phyloP scores from a whole-genome alignment of 2,888 invertebrate species.

The Prostheceraeus crozeri region DNA sequence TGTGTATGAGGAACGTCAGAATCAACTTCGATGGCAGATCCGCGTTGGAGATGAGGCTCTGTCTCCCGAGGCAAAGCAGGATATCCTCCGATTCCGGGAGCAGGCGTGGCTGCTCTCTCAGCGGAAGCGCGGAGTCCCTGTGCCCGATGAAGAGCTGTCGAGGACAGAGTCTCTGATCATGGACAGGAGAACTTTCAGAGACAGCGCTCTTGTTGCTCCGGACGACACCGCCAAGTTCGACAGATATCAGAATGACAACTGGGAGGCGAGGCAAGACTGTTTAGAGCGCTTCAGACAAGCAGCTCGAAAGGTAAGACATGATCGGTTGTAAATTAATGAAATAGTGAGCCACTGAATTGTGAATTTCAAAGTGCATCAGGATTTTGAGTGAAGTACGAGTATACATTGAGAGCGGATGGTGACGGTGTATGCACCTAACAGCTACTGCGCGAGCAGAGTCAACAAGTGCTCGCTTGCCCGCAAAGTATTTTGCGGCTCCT shows the following conservation, averaged over 20 bases:
- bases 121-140: conserved; percentile 48
- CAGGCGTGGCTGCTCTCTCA: conserved; percentile 39
- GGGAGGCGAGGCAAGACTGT: conserved; percentile 48
- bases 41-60: conserved; percentile 52
- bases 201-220: no score
- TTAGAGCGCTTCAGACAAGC: conserved; percentile 52
- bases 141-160: conserved; percentile 45
- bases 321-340: no score
- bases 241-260: conserved; percentile 51
- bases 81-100: background rate
- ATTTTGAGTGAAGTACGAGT: no score
- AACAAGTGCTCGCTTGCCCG: no score
- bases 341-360: no score
- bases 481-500: no score
- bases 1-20: conserved; percentile 55
- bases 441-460: no score
- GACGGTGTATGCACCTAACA: no score
- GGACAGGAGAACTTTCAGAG: conserved; percentile 47
- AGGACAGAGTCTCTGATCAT: conserved; percentile 44
- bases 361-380: no score
- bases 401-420: no score
- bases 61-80: background rate
- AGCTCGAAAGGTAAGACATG: conserved; percentile 48
- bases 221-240: conserved; percentile 50
- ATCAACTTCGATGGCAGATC: conserved; percentile 56